A percentile compares a stretch with the other conserved stretches of the same genome.
These are phyloP conservation scores for Eupeodes luniger DNA, from an alignment of 2,888 invertebrate species.

Conservation along the genomic window DNA sequence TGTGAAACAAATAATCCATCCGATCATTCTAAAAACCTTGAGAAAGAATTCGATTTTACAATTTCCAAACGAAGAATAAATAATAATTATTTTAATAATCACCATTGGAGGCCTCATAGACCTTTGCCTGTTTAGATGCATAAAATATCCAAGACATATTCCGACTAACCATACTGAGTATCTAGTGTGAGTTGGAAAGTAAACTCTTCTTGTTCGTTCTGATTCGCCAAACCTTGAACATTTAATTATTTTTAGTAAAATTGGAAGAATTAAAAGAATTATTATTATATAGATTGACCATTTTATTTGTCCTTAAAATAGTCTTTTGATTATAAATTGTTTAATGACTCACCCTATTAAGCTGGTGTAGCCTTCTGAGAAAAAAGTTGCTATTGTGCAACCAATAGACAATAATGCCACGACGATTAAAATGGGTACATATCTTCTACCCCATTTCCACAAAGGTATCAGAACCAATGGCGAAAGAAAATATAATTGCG, in stretches of 20 bases:
- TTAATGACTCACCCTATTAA: neutral
- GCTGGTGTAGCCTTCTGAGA: constrained; percentile 27
- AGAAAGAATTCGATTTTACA: neutral
- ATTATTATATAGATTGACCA: no score
- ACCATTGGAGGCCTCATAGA: constrained; percentile 69
- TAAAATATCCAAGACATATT: constrained; percentile 79
- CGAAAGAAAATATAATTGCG: constrained; percentile 85
- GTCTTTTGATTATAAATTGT: no score
- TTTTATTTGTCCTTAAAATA: no score
- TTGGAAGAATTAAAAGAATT: no score
- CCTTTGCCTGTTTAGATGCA: constrained; percentile 75
- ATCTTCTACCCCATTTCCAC: constrained; percentile 80
- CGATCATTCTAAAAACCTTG: constrained; percentile 18
- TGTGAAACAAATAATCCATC: constrained; percentile 59
- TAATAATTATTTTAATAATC: neutral
- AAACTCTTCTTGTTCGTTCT: constrained; percentile 62
- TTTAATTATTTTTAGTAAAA: no score
- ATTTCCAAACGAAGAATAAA: neutral
- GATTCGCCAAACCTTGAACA: neutral
- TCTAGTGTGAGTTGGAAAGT: constrained; percentile 79
- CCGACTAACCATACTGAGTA: constrained; percentile 81
- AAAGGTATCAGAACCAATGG: constrained; percentile 85
- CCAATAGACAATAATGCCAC: constrained; percentile 62
- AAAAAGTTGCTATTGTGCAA: constrained; percentile 51
- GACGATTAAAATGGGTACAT: constrained; percentile 70